These are phyloP conservation scores for Episyrphus balteatus DNA, from an alignment of 1,140 invertebrate genomes.

Conservation along the genomic window DNA sequence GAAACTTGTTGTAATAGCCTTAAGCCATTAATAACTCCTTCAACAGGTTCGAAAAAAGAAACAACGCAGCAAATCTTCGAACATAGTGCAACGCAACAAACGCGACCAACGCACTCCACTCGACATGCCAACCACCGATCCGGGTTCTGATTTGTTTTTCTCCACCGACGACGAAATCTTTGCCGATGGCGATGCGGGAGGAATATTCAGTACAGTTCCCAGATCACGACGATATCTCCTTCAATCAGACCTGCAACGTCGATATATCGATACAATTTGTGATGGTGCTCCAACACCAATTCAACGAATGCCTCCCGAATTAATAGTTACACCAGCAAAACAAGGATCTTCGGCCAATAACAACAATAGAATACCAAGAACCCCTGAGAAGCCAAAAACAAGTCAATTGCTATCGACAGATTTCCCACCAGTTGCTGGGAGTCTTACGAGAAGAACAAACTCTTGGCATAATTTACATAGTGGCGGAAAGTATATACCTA, in stretches of 20 bases:
- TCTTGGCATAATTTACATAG: constrained; percentile 33
- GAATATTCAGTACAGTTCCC: constrained; percentile 18
- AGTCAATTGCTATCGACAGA: constrained; percentile 5
- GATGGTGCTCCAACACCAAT: constrained; percentile 15
- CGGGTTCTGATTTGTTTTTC: constrained; percentile 42
- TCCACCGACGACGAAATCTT: constrained; percentile 41
- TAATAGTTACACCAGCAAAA: constrained; percentile 27
- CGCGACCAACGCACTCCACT: constrained; percentile 34
- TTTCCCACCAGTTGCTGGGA: constrained; percentile 6
- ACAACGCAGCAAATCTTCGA: constrained; percentile 17
- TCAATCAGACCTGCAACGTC: constrained; percentile 28
- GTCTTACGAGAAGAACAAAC: constrained; percentile 20
- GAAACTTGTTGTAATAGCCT: too few species aligned
- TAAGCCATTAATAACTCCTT: neutral
- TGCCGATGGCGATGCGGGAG: constrained; percentile 5
- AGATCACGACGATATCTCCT: constrained; percentile 19
- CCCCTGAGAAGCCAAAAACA: constrained; percentile 16
- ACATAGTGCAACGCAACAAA: constrained; percentile 18
- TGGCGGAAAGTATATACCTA: neutral
- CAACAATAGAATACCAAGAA: constrained; percentile 15
- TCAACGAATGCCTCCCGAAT: constrained; percentile 28
- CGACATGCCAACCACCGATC: constrained; percentile 43
- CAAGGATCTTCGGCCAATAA: constrained; percentile 9
- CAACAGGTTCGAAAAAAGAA: neutral
- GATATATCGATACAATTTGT: constrained; percentile 27